phyloP scores from a whole-genome alignment of 2,797 vertebrate species.

The Rhinoraja longicauda region DNA sequence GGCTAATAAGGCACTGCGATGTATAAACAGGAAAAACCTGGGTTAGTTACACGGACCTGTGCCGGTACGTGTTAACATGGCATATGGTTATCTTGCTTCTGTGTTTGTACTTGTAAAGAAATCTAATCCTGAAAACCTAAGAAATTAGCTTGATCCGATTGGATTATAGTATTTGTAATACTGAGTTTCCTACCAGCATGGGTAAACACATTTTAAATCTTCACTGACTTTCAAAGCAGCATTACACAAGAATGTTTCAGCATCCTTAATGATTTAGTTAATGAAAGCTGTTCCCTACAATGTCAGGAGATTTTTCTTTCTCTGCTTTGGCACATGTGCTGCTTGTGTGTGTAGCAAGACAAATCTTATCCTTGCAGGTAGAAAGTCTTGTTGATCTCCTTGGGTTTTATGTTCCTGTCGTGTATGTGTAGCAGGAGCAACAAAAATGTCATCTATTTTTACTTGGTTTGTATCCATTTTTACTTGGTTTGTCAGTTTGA shows the following conservation, averaged over 20 bases:
- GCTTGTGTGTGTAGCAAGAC: neutral
- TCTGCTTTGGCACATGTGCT: neutral
- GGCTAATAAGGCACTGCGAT: neutral
- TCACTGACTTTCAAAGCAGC: neutral
- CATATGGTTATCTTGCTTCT: neutral
- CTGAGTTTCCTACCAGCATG: neutral
- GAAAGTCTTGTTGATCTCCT: neutral
- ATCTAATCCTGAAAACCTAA: neutral
- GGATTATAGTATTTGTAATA: neutral
- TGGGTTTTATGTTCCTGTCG: neutral
- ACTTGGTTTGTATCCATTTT: neutral
- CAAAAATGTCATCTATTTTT: neutral
- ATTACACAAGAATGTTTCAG: neutral
- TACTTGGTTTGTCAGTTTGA: neutral
- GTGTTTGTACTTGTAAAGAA: neutral
- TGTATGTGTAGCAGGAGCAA: neutral
- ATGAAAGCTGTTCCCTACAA: neutral
- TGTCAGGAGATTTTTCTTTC: neutral
- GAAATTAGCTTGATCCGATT: neutral
- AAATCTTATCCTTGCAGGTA: neutral
- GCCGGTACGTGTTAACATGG: neutral
- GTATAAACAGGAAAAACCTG: neutral
- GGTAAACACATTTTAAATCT: neutral
- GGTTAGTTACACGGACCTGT: neutral
- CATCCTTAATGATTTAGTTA: neutral